phyloP scores from a whole-genome alignment of 2,797 vertebrate genomes.

The Alectoris magna region DNA sequence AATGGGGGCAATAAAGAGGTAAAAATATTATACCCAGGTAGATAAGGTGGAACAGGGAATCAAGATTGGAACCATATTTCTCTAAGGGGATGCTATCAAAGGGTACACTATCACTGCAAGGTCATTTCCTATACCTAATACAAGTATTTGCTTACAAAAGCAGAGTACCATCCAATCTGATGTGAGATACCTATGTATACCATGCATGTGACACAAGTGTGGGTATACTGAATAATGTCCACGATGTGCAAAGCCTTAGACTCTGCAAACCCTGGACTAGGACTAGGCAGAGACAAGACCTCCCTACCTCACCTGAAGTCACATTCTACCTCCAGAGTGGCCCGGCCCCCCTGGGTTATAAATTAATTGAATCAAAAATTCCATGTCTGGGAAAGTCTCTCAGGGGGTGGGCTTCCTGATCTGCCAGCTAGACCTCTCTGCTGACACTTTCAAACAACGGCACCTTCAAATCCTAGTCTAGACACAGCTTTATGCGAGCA shows the following conservation, averaged over 20 bases:
- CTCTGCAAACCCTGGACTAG: neutral
- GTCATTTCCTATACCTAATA: neutral
- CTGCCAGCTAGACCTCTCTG: slow-evolving; percentile 15
- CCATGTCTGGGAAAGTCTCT: accelerated
- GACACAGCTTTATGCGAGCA: slow-evolving; percentile 33
- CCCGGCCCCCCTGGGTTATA: neutral
- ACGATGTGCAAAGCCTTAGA: neutral
- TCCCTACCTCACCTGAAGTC: neutral
- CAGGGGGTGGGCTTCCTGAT: neutral
- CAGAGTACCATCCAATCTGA: neutral
- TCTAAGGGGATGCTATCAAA: neutral
- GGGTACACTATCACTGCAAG: neutral
- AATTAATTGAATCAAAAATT: neutral
- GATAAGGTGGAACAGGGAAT: neutral
- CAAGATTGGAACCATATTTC: neutral
- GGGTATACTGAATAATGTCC: neutral
- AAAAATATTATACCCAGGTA: neutral
- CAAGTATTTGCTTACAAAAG: neutral
- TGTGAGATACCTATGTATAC: neutral
- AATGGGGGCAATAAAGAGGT: neutral
- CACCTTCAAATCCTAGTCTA: slow-evolving; percentile 68
- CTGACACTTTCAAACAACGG: slow-evolving; percentile 42
- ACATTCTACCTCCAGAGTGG: neutral
- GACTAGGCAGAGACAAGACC: neutral
- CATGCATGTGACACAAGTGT: neutral